Conservation (phyloP, 2,797 vertebrate genomes). For the Taeniopygia guttata region DNA sequence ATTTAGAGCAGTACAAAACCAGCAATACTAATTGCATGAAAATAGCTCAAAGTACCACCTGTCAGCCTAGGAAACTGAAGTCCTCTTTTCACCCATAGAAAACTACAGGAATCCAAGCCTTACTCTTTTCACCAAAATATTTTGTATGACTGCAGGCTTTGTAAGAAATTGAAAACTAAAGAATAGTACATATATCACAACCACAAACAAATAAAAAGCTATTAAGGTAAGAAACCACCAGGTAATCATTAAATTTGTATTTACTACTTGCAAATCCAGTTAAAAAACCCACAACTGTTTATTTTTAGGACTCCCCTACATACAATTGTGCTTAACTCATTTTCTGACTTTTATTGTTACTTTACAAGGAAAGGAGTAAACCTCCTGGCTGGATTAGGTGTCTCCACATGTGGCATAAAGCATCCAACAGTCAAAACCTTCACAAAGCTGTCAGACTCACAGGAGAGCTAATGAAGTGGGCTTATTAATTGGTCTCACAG, state of each 20-base stretch:
- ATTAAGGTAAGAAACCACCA: background rate
- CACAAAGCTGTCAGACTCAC: background rate
- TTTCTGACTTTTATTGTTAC: constrained; percentile 11
- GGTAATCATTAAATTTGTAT: background rate
- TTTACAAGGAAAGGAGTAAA: constrained; percentile 16
- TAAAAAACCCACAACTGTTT: background rate
- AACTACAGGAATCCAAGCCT: background rate
- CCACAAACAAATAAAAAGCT: background rate
- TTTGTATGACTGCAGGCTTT: background rate
- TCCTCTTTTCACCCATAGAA: background rate
- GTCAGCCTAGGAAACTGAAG: background rate
- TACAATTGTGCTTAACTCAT: background rate
- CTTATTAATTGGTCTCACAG: background rate
- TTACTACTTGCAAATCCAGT: background rate
- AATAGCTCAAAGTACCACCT: background rate
- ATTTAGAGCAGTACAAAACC: background rate
- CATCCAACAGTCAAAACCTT: background rate
- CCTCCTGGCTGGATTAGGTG: background rate
- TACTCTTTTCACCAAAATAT: background rate
- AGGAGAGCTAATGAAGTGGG: background rate
- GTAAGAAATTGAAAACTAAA: background rate
- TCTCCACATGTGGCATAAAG: background rate
- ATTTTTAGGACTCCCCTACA: background rate
- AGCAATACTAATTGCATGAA: background rate
- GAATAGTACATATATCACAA: background rate